phyloP scores from a whole-genome alignment of 2,888 invertebrate species.

The Eretmocerus hayati region DNA sequence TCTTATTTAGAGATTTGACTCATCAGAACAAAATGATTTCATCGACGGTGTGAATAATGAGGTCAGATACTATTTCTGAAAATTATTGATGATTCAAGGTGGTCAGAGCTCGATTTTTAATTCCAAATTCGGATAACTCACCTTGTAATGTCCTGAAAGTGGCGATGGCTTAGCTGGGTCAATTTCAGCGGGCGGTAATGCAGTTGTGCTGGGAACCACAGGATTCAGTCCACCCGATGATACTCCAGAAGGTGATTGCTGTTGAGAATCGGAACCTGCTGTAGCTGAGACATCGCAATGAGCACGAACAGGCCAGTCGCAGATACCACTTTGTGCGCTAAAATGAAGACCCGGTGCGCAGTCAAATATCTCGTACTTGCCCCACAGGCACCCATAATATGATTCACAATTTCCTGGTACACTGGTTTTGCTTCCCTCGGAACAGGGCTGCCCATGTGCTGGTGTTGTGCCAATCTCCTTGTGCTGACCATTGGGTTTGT shows the following conservation, averaged over 20 bases:
- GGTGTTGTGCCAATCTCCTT: background rate
- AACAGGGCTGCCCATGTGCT: conserved; percentile 30
- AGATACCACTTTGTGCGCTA: conserved; percentile 59
- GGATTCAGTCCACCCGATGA: conserved; percentile 13
- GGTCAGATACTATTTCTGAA: too few species aligned
- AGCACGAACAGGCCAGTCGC: conserved; percentile 67
- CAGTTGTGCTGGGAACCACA: conserved; percentile 27
- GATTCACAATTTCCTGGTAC: conserved; percentile 63
- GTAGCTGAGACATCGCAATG: conserved; percentile 48
- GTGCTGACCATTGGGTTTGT: too few species aligned
- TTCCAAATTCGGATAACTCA: conserved; percentile 7
- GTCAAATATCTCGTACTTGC: conserved; percentile 62
- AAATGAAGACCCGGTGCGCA: conserved; percentile 75
- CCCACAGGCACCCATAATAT: conserved; percentile 74
- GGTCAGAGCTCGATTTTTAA: too few species aligned
- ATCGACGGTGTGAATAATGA: too few species aligned
- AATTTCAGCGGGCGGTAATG: conserved; percentile 43
- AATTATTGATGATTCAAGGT: too few species aligned
- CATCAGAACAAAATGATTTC: too few species aligned
- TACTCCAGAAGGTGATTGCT: background rate
- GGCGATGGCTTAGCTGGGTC: conserved; percentile 47
- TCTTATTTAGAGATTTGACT: too few species aligned
- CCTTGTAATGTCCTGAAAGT: conserved; percentile 63
- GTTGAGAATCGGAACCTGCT: background rate
- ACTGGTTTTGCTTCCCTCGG: conserved; percentile 32